Conservation (phyloP, 2,113 vertebrate genomes). For the Cyprinus carpio region DNA sequence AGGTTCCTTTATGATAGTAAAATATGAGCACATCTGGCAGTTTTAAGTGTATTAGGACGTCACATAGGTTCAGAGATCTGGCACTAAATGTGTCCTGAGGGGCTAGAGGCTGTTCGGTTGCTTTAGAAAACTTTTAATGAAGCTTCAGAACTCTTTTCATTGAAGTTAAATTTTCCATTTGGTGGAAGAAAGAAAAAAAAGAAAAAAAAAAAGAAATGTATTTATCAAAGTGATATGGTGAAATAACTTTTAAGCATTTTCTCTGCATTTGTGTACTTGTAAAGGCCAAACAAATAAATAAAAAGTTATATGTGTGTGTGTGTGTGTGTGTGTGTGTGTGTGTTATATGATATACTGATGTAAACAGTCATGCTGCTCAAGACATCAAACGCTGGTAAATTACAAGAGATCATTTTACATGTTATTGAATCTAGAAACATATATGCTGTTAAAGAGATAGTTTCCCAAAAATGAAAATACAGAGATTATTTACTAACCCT, state of each 20-base stretch:
- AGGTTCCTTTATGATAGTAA: conserved; percentile 15
- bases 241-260: conserved; percentile 11
- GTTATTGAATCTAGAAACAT: neutral
- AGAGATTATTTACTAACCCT: neutral
- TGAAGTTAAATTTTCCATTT: conserved; percentile 38
- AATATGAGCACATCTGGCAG: conserved; percentile 46
- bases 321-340: no score
- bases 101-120: conserved; percentile 56
- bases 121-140: conserved; percentile 70
- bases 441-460: neutral
- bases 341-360: neutral
- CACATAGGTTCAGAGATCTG: conserved; percentile 57
- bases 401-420: neutral
- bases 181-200: conserved; percentile 7
- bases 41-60: conserved; percentile 60
- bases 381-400: neutral
- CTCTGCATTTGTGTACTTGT: neutral
- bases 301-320: no score
- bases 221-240: conserved; percentile 17
- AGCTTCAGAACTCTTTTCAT: conserved; percentile 58
- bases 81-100: conserved; percentile 56
- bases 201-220: no score
- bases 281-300: neutral
- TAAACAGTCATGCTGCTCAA: neutral
- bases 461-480: neutral